These are phyloP conservation scores for Parapsyche elsis DNA, from an alignment of 1,140 invertebrate genomes.

Conservation along the genomic window DNA sequence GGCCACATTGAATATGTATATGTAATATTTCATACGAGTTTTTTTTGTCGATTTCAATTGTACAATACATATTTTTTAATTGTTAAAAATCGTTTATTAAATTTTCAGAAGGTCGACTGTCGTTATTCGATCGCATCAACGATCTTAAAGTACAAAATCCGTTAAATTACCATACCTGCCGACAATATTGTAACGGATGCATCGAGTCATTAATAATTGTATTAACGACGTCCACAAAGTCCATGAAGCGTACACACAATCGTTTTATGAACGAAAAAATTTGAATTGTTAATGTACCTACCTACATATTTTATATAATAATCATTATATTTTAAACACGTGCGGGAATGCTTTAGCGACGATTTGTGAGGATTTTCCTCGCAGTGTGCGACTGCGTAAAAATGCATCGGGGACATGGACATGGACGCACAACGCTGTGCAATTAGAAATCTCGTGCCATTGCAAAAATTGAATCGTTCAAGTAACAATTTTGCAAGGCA, in stretches of 20 bases:
- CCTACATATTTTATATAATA: neutral
- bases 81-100: no score
- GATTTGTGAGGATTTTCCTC: neutral
- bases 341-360: neutral
- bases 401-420: constrained; percentile 46
- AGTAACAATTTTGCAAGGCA: constrained; percentile 46
- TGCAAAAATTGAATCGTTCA: constrained; percentile 49
- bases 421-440: constrained; percentile 21
- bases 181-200: neutral
- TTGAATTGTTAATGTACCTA: no score
- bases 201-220: constrained; percentile 24
- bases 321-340: neutral
- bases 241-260: constrained; percentile 6
- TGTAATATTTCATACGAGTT: no score
- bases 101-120: neutral
- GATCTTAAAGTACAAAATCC: neutral
- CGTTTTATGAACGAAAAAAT: neutral
- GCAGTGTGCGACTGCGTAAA: constrained; percentile 9
- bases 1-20: no score
- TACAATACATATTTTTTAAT: no score
- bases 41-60: no score
- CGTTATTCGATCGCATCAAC: constrained; percentile 3
- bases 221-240: constrained; percentile 31
- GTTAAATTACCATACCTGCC: neutral
- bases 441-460: constrained; percentile 50